Evolutionary conservation across 2,113 vertebrate genomes (phyloP).

Genomic region (Pangasianodon gigas): DNA sequence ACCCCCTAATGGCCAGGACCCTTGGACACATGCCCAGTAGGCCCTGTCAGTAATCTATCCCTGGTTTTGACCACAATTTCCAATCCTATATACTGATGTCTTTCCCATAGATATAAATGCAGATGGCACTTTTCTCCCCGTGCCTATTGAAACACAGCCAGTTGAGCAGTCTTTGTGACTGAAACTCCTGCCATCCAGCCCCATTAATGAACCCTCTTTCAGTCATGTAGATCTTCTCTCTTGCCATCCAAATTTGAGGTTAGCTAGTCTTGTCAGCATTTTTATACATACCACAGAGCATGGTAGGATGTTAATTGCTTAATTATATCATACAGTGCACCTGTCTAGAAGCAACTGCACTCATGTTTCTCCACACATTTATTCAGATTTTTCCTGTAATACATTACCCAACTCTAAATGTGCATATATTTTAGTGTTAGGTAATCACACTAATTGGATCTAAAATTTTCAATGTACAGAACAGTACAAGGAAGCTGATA

Average conservation of each 20-base stretch:
- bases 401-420: neutral
- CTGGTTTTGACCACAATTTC: neutral
- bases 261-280: neutral
- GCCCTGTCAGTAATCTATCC: neutral
- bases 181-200: neutral
- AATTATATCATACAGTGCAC: neutral
- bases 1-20: neutral
- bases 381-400: neutral
- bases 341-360: constrained; percentile 1
- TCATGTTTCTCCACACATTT: neutral
- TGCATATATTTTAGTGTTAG: neutral
- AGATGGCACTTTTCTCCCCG: neutral
- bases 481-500: constrained; percentile 10
- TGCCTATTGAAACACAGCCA: neutral
- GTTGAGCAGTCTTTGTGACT: neutral
- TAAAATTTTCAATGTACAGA: neutral
- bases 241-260: neutral
- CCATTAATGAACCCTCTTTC: neutral
- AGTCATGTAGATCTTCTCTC: neutral
- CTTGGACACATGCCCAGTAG: constrained; percentile 1
- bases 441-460: neutral
- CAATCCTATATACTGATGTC: neutral
- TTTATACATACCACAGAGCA: neutral
- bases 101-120: neutral
- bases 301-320: neutral